Conservation (phyloP, 2,797 vertebrate genomes). For the Hoplostethus atlanticus region DNA sequence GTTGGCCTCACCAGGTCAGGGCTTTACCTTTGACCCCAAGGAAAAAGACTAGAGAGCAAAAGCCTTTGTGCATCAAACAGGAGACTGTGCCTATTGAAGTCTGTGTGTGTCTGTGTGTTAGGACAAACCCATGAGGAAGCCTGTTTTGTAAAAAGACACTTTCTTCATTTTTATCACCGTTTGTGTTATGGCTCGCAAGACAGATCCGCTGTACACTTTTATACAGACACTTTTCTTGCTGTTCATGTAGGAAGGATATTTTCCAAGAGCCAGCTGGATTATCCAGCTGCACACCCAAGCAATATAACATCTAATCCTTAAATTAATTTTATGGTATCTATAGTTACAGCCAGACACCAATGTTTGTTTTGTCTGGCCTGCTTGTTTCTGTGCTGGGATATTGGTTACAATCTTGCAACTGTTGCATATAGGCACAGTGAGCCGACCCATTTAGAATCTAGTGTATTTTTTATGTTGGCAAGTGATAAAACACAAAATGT, state of each 20-base stretch:
- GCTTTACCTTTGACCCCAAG: constrained; percentile 79
- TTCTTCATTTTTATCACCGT: constrained; percentile 20
- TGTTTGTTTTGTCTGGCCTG: constrained; percentile 36
- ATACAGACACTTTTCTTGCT: constrained; percentile 7
- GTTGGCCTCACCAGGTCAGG: constrained; percentile 79
- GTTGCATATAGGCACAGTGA: background rate
- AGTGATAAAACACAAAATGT: constrained; percentile 23
- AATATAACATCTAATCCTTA: constrained; percentile 19
- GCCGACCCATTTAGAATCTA: background rate
- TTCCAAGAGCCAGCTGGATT: background rate
- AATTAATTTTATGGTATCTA: constrained; percentile 32
- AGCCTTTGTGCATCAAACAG: constrained; percentile 59
- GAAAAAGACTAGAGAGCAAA: constrained; percentile 58
- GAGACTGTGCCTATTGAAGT: constrained; percentile 55
- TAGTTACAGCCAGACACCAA: constrained; percentile 24
- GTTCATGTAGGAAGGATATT: background rate
- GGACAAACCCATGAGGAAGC: constrained; percentile 13
- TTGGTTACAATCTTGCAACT: constrained; percentile 12
- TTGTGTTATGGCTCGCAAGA: background rate
- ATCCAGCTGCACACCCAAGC: background rate
- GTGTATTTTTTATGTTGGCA: background rate
- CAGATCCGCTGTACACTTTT: background rate
- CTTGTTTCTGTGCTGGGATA: constrained; percentile 11
- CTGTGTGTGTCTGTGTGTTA: constrained; percentile 49
- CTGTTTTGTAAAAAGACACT: constrained; percentile 13